Conservation (phyloP, 2,113 vertebrate genomes). For the Engystomops pustulosus region DNA sequence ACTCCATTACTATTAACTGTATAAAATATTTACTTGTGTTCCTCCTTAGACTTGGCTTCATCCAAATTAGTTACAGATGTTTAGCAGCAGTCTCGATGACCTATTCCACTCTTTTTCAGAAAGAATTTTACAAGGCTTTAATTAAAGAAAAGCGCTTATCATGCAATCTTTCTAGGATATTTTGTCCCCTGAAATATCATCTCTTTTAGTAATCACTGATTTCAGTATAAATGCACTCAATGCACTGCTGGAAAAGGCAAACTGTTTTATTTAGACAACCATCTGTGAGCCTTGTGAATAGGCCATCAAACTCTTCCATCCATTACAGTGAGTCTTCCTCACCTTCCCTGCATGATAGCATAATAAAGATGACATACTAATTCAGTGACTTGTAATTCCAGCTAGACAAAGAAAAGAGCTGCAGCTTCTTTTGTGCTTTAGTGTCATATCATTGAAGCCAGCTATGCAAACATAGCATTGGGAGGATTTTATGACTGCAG, state of each 20-base stretch:
- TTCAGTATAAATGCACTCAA: conserved; percentile 65
- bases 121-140: conserved; percentile 44
- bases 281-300: conserved; percentile 82
- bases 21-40: conserved; percentile 40
- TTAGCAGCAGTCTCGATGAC: conserved; percentile 34
- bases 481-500: conserved; percentile 82
- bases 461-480: conserved; percentile 82
- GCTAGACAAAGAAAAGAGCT: conserved; percentile 81
- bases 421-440: conserved; percentile 79
- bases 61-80: conserved; percentile 52
- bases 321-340: conserved; percentile 78
- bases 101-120: conserved; percentile 39
- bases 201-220: conserved; percentile 62
- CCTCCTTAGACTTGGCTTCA: conserved; percentile 39
- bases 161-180: conserved; percentile 62
- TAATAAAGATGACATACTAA: conserved; percentile 92
- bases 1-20: conserved; percentile 17
- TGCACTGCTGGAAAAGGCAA: conserved; percentile 60
- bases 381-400: conserved; percentile 89
- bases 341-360: conserved; percentile 79
- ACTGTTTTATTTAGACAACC: conserved; percentile 77
- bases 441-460: conserved; percentile 82
- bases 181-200: conserved; percentile 61
- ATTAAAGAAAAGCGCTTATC: conserved; percentile 64
- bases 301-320: conserved; percentile 82